Conservation (phyloP, 2,113 vertebrate species). For the Ictalurus furcatus region DNA sequence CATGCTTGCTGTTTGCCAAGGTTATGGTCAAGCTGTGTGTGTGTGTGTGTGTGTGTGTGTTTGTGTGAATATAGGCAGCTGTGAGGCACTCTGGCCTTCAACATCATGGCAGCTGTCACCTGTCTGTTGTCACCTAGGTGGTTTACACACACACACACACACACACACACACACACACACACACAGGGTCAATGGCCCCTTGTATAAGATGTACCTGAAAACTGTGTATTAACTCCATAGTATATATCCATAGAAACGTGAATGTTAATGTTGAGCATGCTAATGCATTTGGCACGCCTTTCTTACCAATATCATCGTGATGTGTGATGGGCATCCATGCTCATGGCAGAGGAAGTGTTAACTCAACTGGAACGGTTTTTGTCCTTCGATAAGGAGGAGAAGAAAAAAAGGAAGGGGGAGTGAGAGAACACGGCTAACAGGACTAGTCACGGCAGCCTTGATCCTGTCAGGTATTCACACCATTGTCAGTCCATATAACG, state of each 20-base stretch:
- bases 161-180: constrained; percentile 23
- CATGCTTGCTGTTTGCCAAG: constrained; percentile 14
- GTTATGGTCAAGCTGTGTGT: constrained; percentile 32
- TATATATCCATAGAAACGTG: background rate
- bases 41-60: constrained; percentile 27
- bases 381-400: constrained; percentile 33
- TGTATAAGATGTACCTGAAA: constrained; percentile 28
- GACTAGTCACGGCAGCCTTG: constrained; percentile 67
- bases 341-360: constrained; percentile 53
- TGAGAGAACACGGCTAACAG: constrained; percentile 56
- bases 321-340: constrained; percentile 35
- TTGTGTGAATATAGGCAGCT: constrained; percentile 65
- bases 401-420: constrained; percentile 29
- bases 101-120: constrained; percentile 57
- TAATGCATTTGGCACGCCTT: constrained; percentile 37
- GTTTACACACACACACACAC: constrained; percentile 60
- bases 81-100: constrained; percentile 68
- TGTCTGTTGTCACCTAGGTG: constrained; percentile 68
- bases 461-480: constrained; percentile 83
- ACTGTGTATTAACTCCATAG: background rate
- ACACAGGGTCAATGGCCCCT: constrained; percentile 8
- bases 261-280: constrained; percentile 24
- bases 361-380: constrained; percentile 55
- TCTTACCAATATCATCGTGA: constrained; percentile 25
- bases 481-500: constrained; percentile 82